Conservation (phyloP, 2,113 vertebrate species). For the rat (Rattus norvegicus) region GRCr8 NC_086023.1:59141501-59142000, state of each 20-base stretch:
- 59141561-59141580: not conserved
- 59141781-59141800: conserved; percentile 20
- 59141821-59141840: conserved; percentile 21
- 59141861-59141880: not conserved
- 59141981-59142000: conserved; percentile 28
- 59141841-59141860: not conserved
- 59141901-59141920: not conserved
- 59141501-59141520: not conserved
- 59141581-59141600: too few relatives aligned
- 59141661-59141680: not conserved
- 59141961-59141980: conserved; percentile 3
- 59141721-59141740: not conserved
- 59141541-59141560: not conserved
- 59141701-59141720: not conserved
- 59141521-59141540: not conserved
- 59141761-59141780: not conserved
- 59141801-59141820: conserved; percentile 18
- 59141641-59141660: not conserved
- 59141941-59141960: conserved; percentile 41
- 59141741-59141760: conserved; percentile 5
- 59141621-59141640: not conserved
- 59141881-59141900: not conserved
- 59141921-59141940: not conserved
- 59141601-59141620: not conserved
- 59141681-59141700: not conserved